Percentiles rank a stretch among this genome's conserved stretches.
phyloP scores from a whole-genome alignment of 2,113 vertebrate genomes.

The Cranoglanis bouderius region DNA sequence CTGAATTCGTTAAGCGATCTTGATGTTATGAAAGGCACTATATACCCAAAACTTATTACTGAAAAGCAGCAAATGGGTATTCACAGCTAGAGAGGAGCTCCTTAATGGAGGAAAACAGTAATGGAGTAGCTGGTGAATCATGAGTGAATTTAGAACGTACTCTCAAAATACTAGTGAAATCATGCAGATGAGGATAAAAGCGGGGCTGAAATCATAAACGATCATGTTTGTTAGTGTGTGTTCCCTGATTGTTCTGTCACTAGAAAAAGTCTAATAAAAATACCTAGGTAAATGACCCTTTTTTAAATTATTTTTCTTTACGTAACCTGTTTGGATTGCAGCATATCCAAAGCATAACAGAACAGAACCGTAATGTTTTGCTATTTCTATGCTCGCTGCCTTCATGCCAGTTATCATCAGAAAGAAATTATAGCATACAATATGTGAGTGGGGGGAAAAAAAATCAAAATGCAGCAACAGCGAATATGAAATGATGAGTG shows the following conservation, averaged over 20 bases:
- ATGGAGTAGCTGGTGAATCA: not conserved
- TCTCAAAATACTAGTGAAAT: not conserved
- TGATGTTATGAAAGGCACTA: not conserved
- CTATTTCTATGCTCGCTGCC: too few species aligned
- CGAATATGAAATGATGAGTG: conserved; percentile 20
- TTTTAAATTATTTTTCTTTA: not conserved
- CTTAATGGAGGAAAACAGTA: not conserved
- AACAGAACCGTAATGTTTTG: not conserved
- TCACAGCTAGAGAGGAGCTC: not conserved
- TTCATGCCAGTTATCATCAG: conserved; percentile 7
- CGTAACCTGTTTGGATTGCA: not conserved
- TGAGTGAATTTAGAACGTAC: not conserved
- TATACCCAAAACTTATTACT: not conserved
- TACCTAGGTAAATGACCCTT: not conserved
- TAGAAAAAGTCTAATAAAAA: not conserved
- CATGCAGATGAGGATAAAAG: not conserved
- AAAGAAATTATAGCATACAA: conserved; percentile 29
- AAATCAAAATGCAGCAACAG: not conserved
- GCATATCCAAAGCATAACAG: not conserved
- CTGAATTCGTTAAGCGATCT: not conserved
- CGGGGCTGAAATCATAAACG: not conserved
- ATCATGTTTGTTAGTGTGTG: not conserved
- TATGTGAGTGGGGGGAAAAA: not conserved
- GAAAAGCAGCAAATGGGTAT: not conserved
- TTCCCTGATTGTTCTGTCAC: not conserved